phyloP scores from a whole-genome alignment of 2,888 invertebrate genomes.

The Aleiodes testaceus region DNA sequence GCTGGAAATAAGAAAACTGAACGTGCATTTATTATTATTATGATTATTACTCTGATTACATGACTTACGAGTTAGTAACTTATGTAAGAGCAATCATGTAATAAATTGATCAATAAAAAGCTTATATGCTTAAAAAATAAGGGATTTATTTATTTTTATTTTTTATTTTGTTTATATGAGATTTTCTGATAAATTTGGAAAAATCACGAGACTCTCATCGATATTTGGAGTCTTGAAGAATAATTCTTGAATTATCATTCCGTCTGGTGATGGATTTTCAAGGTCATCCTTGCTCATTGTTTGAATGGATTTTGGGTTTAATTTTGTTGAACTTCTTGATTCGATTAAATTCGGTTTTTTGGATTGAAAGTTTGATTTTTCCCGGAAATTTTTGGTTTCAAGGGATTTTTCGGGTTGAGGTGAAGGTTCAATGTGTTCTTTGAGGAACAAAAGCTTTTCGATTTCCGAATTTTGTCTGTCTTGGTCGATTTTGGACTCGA shows the following conservation, averaged over 20 bases:
- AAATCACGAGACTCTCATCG: constrained; percentile 40
- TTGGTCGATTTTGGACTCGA: constrained; percentile 54
- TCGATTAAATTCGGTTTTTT: neutral
- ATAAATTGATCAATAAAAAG: constrained; percentile 73
- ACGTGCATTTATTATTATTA: constrained; percentile 61
- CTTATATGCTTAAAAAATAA: constrained; percentile 63
- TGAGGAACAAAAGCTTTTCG: constrained; percentile 55
- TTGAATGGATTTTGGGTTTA: constrained; percentile 45
- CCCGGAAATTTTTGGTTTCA: neutral
- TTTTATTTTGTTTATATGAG: neutral
- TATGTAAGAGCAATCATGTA: constrained; percentile 73
- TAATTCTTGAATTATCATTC: constrained; percentile 56
- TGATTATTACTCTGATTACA: constrained; percentile 58
- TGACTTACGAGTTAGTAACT: constrained; percentile 67
- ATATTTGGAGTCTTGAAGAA: constrained; percentile 57
- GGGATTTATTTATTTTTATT: constrained; percentile 27
- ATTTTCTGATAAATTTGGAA: constrained; percentile 10
- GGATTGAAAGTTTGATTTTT: too few species aligned
- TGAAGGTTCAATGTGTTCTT: constrained; percentile 46
- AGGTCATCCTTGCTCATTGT: constrained; percentile 52
- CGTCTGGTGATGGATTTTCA: constrained; percentile 56
- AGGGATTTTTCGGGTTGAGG: neutral
- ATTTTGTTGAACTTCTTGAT: neutral
- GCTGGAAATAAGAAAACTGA: constrained; percentile 60
- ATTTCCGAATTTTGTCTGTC: constrained; percentile 52